phyloP scores from a whole-genome alignment of 1,140 invertebrate species.

The Drosophila suzukii region DNA sequence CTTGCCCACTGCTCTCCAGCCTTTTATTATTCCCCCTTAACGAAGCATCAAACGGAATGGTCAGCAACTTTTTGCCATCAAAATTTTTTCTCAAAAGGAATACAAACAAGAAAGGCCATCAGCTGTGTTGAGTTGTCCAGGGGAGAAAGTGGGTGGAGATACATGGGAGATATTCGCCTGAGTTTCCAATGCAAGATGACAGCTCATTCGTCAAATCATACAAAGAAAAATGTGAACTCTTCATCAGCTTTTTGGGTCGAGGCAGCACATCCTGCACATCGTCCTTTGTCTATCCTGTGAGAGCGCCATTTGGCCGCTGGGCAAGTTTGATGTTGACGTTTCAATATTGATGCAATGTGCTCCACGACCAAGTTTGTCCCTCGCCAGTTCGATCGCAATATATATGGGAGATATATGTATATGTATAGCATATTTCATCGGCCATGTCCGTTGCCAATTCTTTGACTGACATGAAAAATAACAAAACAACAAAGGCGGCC shows the following conservation, averaged over 20 bases:
- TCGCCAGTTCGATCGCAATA: constrained; percentile 8
- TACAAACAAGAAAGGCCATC: constrained; percentile 68
- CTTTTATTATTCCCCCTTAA: constrained; percentile 53
- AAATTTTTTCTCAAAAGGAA: constrained; percentile 36
- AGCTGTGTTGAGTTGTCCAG: constrained; percentile 44
- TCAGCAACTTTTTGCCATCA: constrained; percentile 56
- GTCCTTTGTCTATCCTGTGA: constrained; percentile 18
- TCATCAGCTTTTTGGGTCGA: constrained; percentile 77
- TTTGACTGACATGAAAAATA: constrained; percentile 82
- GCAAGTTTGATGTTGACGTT: constrained; percentile 81
- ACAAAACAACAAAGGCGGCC: constrained; percentile 77
- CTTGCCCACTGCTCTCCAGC: constrained; percentile 6
- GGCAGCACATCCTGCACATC: constrained; percentile 21
- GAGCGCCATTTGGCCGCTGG: constrained; percentile 74
- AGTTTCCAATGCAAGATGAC: constrained; percentile 80
- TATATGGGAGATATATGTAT: constrained; percentile 10
- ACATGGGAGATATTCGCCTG: constrained; percentile 1
- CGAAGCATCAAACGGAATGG: constrained; percentile 75
- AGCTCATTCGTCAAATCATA: constrained; percentile 82
- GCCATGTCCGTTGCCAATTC: constrained; percentile 78
- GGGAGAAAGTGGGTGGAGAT: constrained; percentile 27
- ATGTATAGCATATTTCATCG: constrained; percentile 72
- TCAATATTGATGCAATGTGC: constrained; percentile 83
- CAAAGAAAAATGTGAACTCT: constrained; percentile 83
- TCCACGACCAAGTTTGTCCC: constrained; percentile 47